phyloP scores from a whole-genome alignment of 2,888 invertebrate species.

The Pammene fasciana region DNA sequence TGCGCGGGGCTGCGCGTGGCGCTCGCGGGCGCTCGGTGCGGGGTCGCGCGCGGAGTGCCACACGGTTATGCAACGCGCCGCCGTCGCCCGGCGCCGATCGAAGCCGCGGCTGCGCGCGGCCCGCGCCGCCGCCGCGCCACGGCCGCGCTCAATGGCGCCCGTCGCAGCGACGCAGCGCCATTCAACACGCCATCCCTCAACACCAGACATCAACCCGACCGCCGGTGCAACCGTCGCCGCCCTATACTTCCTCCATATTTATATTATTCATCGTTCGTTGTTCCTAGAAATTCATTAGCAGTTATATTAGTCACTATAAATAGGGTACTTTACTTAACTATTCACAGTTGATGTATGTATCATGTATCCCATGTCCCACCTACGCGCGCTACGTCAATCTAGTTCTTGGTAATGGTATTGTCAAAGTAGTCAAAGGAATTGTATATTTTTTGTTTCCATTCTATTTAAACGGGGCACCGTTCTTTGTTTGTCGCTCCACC shows the following conservation, averaged over 20 bases:
- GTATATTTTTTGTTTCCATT: constrained; percentile 7
- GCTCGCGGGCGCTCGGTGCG: constrained; percentile 79
- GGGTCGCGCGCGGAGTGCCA: constrained; percentile 81
- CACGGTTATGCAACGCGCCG: constrained; percentile 81
- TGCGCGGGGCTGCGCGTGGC: constrained; percentile 74
- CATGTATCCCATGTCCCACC: constrained; percentile 6
- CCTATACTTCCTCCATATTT: constrained; percentile 4
- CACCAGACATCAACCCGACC: constrained; percentile 17
- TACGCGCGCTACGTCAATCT: constrained; percentile 26
- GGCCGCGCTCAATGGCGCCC: constrained; percentile 38
- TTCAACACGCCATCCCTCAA: constrained; percentile 29
- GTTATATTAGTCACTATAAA: constrained; percentile 22
- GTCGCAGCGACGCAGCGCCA: constrained; percentile 42
- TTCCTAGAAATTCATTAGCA: constrained; percentile 4
- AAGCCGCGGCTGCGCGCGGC: constrained; percentile 69
- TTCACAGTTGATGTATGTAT: constrained; percentile 16
- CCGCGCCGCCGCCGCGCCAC: constrained; percentile 73
- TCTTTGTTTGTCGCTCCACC: constrained; percentile 7
- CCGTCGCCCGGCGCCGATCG: constrained; percentile 73
- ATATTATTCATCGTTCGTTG: neutral
- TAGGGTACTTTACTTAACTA: neutral
- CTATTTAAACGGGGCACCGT: constrained; percentile 1
- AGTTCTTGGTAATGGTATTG: constrained; percentile 25
- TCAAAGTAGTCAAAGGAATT: constrained; percentile 11
- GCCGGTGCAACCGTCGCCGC: constrained; percentile 5